Base-by-base conservation (phyloP, 2,888 invertebrate species). In the Thelaira solivaga region DNA sequence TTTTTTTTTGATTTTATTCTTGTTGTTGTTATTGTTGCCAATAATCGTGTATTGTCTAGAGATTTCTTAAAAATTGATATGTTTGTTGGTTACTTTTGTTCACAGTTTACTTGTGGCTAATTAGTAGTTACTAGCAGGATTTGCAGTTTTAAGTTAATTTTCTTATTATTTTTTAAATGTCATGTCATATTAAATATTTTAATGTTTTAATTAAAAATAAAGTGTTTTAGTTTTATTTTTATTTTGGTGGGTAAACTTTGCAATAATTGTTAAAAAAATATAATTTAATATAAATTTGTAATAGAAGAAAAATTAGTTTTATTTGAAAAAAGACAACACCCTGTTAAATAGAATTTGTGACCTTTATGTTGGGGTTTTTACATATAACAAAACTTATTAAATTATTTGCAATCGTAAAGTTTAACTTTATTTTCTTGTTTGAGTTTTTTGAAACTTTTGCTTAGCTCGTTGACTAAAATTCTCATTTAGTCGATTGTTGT, bases 41-140 rank as follows among this genome's bases (percentile, higher is more conserved):
- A 43, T 55, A 43, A 36, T 74, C 59, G 67, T 74, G 77, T 73
- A 78, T 74, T 78, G 77, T 78, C 77, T 78, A 34, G 77, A 78
- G 77, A 78, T 78, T 74, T 73, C 64, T 59, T 57, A 39, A 65
- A 74, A 74, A 73, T 74, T 74, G 73, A 78, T 74, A 78, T 74
- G 73, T 74, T 74, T 22, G 34, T 65, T 76, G 34, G 43, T 39
- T 45, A 22, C 5, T n/a, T 65, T 61, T 41, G 34, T 13, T 20
- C 39, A 43, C 24, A 29, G 61, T 45, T 45, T 11, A 20, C 1
- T 69, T 49, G 43, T 36, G 57, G 51, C 59, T 78, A 78, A 78
- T 78, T 73, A 78, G 62, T 13, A 26, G 24, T 41, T 13, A 39
- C 39, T 55, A 34, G n/a, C n/a, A n/a, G 61, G 53, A 61, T 39